Evolutionary conservation across 2,797 vertebrate genomes (phyloP), one percentile per base, ranked within the genome.

Genomic region (Ibycter americanus): DNA sequence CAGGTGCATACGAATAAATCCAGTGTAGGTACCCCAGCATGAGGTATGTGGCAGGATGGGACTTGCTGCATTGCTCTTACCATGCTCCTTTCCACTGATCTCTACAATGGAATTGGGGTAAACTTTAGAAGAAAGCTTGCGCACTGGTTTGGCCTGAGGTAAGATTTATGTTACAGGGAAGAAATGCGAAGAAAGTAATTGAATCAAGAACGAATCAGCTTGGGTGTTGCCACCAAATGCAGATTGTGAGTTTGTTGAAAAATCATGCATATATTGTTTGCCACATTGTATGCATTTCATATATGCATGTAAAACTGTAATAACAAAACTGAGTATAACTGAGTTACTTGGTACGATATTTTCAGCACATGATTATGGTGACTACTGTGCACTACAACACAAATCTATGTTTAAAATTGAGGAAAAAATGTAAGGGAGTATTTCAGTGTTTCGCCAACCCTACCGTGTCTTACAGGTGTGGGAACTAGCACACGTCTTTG

Each of bases 211-310:
- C 22, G 58, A 51, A 77, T 15, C 40, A 55, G 23, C 34, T 27
- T 31, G 40, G 59, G 15, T 29, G 22, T 56, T 89, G 36, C n/a
- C 19, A 58, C 31, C n/a, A 81, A 44, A 77, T 55, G 67, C 15
- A 61, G 26, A 14, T 36, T 22, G 26, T 85, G 44, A 67, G 26
- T 36, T 44, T 58, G 8, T 58, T 79, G 26, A 11, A 83, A 88
- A 22, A 0, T 58, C 2, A 1, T 32, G 46, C 5, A 1, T 52
- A 3, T 54, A 2, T 42, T 78, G 8, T 62, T 85, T 87, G 29
- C 15, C 4, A 4, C 58, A 1, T 11, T 16, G 21, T 29, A 5
- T 29, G 10, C 23, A 32, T 36, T 82, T 70, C 4, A 38, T 52
- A 6, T 14, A 4, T 42, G 6, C 3, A 12, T 66, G 14, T 47